Conservation (phyloP, 2,888 invertebrate species). For the Harpalus rufipes region DNA sequence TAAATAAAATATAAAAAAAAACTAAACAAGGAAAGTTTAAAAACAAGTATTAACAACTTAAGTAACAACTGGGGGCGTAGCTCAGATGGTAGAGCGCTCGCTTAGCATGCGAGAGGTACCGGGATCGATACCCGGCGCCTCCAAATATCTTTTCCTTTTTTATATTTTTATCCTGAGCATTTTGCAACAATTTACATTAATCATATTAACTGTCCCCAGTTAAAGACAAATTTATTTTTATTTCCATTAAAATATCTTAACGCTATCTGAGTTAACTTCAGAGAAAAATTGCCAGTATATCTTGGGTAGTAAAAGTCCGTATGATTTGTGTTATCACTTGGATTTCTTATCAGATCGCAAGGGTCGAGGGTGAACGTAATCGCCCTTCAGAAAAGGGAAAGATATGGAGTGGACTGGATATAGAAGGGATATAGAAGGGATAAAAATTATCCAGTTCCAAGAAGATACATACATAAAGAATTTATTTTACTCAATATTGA, state of each 20-base stretch:
- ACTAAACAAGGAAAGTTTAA: too few relatives aligned
- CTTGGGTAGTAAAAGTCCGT: constrained; percentile 11
- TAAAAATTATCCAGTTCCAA: constrained; percentile 9
- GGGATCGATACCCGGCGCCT: constrained; percentile 79
- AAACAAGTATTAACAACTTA: not conserved
- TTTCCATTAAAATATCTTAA: constrained; percentile 7
- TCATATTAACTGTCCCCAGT: not conserved
- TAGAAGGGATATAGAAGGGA: constrained; percentile 1
- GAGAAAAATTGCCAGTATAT: not conserved
- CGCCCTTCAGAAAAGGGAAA: constrained; percentile 6
- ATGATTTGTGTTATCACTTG: constrained; percentile 54
- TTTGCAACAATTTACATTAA: not conserved
- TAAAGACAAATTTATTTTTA: constrained; percentile 21
- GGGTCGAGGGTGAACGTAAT: constrained; percentile 34
- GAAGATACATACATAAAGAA: not conserved
- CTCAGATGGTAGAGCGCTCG: constrained; percentile 81
- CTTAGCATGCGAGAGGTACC: constrained; percentile 81
- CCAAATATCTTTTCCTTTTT: constrained; percentile 70
- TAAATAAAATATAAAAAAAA: too few relatives aligned
- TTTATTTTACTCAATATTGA: too few relatives aligned
- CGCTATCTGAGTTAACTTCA: not conserved
- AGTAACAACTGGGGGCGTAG: constrained; percentile 74
- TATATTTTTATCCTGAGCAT: constrained; percentile 5
- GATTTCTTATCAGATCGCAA: constrained; percentile 33
- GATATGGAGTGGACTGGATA: constrained; percentile 24